These are phyloP conservation scores for Hetaerina titia DNA, from an alignment of 2,888 invertebrate genomes.

Conservation along the genomic window DNA sequence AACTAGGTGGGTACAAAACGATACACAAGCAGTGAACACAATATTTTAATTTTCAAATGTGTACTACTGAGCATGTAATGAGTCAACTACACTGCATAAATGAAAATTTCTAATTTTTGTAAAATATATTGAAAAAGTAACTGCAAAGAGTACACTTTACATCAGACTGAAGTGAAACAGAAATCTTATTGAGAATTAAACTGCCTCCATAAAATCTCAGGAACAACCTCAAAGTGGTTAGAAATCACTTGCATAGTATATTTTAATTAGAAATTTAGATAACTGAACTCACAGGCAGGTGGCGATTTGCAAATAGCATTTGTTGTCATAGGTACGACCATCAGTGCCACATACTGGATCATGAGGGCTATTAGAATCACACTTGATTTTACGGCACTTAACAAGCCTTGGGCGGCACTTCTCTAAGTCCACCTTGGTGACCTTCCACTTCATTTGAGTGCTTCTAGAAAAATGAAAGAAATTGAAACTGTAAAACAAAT, in stretches of 20 bases:
- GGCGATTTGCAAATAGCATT: constrained; percentile 90
- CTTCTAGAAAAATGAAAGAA: constrained; percentile 71
- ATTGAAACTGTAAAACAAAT: not conserved
- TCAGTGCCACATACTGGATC: constrained; percentile 93
- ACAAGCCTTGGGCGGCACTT: constrained; percentile 87
- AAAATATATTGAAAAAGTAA: too few relatives aligned
- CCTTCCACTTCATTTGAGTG: constrained; percentile 80
- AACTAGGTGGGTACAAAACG: too few relatives aligned
- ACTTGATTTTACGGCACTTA: constrained; percentile 86
- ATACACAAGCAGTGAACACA: too few relatives aligned
- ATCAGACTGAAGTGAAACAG: too few relatives aligned
- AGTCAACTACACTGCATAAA: too few relatives aligned
- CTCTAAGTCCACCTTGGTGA: constrained; percentile 87
- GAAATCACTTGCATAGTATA: not conserved
- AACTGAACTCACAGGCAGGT: constrained; percentile 87
- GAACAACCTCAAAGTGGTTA: too few relatives aligned
- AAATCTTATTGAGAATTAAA: too few relatives aligned
- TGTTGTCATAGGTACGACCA: constrained; percentile 90
- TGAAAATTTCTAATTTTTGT: too few relatives aligned
- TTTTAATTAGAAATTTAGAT: not conserved
- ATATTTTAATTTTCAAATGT: too few relatives aligned
- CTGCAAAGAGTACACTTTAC: too few relatives aligned
- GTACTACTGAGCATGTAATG: too few relatives aligned
- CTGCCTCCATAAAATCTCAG: too few relatives aligned
- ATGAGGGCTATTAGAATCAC: constrained; percentile 73